A percentile compares a stretch with the other conserved stretches of the same genome.
phyloP scores from a whole-genome alignment of 30 jellyfish, hydroid and myxozoan species.

The Aurelia aurita region DNA sequence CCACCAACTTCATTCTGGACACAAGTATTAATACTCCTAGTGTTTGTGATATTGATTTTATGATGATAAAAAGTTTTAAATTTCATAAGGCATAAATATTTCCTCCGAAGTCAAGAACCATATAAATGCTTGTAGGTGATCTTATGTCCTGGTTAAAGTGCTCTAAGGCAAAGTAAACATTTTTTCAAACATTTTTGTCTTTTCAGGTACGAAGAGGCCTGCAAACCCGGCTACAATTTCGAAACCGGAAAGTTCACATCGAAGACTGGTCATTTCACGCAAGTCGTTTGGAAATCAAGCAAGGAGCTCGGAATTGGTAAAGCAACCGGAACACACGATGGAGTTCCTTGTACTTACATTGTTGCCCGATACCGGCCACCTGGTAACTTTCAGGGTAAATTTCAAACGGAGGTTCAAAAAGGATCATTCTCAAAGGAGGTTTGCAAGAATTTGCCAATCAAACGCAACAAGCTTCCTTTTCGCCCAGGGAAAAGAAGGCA shows the following conservation, averaged over 20 bases:
- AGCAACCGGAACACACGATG: conserved; percentile 63
- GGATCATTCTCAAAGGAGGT: conserved; percentile 69
- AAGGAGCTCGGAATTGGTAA: conserved; percentile 80
- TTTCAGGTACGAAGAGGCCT: conserved; percentile 89
- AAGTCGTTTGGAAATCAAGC: conserved; percentile 79
- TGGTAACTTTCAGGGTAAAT: conserved; percentile 79
- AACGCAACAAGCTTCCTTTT: conserved; percentile 11
- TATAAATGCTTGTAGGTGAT: too few relatives aligned
- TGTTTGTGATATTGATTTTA: too few relatives aligned
- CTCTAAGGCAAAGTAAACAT: too few relatives aligned
- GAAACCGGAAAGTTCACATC: conserved; percentile 52
- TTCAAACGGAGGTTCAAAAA: conserved; percentile 65
- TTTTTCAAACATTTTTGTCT: neutral
- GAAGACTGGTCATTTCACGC: conserved; percentile 87
- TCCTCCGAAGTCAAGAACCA: too few relatives aligned
- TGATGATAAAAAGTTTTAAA: too few relatives aligned
- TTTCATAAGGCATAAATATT: too few relatives aligned
- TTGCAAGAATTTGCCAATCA: conserved; percentile 33
- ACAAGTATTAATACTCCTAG: too few relatives aligned
- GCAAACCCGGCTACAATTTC: conserved; percentile 87
- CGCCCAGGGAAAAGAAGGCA: neutral
- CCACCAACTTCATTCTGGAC: too few relatives aligned
- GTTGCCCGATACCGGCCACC: conserved; percentile 90
- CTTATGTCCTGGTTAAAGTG: too few relatives aligned
- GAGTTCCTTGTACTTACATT: conserved; percentile 75